Conservation (phyloP, 2,888 invertebrate genomes). For the Apamea monoglypha region DNA sequence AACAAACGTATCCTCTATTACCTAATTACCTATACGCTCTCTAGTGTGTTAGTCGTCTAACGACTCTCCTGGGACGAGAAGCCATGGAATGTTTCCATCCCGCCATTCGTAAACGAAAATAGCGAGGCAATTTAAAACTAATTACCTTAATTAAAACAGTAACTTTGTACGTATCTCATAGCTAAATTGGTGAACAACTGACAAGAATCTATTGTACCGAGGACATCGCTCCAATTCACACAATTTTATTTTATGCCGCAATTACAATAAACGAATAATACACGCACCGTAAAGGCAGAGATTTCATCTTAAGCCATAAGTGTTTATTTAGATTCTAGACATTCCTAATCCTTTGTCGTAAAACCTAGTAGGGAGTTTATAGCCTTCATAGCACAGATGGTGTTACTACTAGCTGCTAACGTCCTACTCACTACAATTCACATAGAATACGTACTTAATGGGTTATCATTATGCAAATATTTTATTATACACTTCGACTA, state of each 20-base stretch:
- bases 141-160: constrained; percentile 55
- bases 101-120: constrained; percentile 44
- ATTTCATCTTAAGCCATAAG: not conserved
- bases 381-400: not conserved
- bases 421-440: not conserved
- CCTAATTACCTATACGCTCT: not conserved
- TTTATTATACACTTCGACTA: constrained; percentile 13
- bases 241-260: constrained; percentile 13
- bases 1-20: not conserved
- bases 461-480: not conserved
- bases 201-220: constrained; percentile 13
- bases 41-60: constrained; percentile 9
- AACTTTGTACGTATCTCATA: constrained; percentile 36
- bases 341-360: not conserved
- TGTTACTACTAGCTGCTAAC: not conserved
- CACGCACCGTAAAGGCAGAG: not conserved
- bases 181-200: constrained; percentile 32
- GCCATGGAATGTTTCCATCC: constrained; percentile 44
- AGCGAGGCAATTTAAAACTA: constrained; percentile 44
- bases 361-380: not conserved
- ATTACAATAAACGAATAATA: constrained; percentile 11
- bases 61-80: constrained; percentile 13
- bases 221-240: constrained; percentile 26
- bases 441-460: not conserved
- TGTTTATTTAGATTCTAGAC: not conserved